Conservation (phyloP, 2,113 vertebrate species). For the Sitta europaea region DNA sequence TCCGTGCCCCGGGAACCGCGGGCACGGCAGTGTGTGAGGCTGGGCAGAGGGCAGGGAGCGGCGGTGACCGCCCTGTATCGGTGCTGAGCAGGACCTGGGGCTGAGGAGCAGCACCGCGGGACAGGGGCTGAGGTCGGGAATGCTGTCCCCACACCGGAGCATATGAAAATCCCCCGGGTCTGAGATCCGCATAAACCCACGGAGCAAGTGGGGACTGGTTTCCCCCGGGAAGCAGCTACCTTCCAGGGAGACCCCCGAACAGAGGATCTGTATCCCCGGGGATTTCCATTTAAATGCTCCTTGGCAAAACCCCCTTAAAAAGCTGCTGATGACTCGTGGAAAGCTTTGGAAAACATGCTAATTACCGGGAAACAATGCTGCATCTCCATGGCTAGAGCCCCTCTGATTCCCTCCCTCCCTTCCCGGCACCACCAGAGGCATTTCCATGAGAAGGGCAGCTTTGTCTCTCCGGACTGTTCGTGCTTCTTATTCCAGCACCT, state of each 20-base stretch:
- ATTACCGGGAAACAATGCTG: slow-evolving; percentile 71
- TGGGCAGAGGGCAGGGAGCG: neutral
- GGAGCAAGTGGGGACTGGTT: neutral
- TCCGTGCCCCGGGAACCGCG: fast-evolving
- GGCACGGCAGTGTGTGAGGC: neutral
- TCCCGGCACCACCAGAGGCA: neutral
- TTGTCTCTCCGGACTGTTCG: neutral
- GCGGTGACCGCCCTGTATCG: neutral
- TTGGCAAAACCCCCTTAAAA: slow-evolving; percentile 68
- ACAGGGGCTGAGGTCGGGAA: neutral
- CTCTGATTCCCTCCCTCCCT: slow-evolving; percentile 28
- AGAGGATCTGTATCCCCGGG: slow-evolving; percentile 12
- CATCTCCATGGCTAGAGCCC: slow-evolving; percentile 33
- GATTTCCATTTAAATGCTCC: slow-evolving; percentile 71
- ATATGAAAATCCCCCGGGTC: neutral
- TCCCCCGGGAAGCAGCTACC: slow-evolving; percentile 59
- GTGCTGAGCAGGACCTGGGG: fast-evolving
- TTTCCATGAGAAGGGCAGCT: slow-evolving; percentile 57
- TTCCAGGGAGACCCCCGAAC: slow-evolving; percentile 26
- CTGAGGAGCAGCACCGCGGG: neutral
- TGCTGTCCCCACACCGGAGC: neutral
- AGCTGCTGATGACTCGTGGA: slow-evolving; percentile 51
- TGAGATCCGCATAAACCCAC: neutral
- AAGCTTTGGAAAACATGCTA: slow-evolving; percentile 73
- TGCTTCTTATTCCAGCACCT: slow-evolving; percentile 25